These are phyloP conservation scores for Drosophila neonasuta DNA, from an alignment of 2,888 invertebrate species.

Conservation along the genomic window DNA sequence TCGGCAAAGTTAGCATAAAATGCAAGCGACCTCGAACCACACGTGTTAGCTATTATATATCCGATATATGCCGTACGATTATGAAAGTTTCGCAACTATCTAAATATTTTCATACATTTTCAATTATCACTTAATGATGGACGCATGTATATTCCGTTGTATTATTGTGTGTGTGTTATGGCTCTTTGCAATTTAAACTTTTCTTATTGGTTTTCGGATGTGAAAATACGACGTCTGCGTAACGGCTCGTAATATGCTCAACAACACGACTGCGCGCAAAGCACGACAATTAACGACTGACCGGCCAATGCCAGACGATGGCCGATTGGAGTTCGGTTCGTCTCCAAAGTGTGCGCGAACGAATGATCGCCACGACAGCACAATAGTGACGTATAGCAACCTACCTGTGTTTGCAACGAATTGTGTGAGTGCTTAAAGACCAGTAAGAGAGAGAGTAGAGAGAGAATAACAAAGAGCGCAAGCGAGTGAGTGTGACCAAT, in stretches of 20 bases:
- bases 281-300: constrained; percentile 61
- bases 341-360: constrained; percentile 27
- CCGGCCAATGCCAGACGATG: constrained; percentile 29
- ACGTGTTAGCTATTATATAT: constrained; percentile 52
- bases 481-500: not conserved
- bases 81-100: constrained; percentile 24
- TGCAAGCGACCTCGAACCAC: constrained; percentile 45
- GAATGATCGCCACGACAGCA: constrained; percentile 69
- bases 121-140: constrained; percentile 61
- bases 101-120: constrained; percentile 55
- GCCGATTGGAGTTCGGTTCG: constrained; percentile 11
- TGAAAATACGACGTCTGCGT: constrained; percentile 17
- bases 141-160: constrained; percentile 11
- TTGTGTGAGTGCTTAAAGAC: not conserved
- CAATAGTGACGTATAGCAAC: constrained; percentile 10
- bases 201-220: constrained; percentile 9
- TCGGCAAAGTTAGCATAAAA: constrained; percentile 44
- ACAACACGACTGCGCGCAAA: constrained; percentile 48
- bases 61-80: constrained; percentile 30
- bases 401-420: constrained; percentile 26
- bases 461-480: constrained; percentile 4
- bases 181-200: constrained; percentile 26
- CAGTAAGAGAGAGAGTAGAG: not conserved
- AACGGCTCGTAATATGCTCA: constrained; percentile 18
- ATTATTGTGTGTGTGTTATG: not conserved